Conservation (phyloP, 2,113 vertebrate genomes). For the Okapia johnstoni region DNA sequence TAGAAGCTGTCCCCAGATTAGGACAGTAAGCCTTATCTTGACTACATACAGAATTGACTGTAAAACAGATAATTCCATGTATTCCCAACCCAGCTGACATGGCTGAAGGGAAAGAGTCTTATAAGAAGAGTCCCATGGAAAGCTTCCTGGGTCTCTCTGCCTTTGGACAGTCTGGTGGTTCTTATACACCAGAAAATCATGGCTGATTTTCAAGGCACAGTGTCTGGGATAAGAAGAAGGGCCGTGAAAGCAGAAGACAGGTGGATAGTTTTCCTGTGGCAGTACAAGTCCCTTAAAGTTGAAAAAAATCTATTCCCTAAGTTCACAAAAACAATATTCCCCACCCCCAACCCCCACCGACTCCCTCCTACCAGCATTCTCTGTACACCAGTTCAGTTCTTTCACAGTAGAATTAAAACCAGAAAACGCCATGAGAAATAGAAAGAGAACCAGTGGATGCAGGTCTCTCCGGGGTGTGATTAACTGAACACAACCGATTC, state of each 20-base stretch:
- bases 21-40: not conserved
- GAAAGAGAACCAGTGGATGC: conserved; percentile 35
- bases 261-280: not conserved
- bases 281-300: not conserved
- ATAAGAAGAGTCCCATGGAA: not conserved
- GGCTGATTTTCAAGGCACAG: not conserved
- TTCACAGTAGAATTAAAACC: not conserved
- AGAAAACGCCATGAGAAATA: not conserved
- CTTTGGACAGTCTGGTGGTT: not conserved
- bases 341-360: not conserved
- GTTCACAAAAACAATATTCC: not conserved
- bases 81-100: not conserved
- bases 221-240: not conserved
- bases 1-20: not conserved
- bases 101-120: not conserved
- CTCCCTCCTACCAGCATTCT: not conserved
- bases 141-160: not conserved
- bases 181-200: not conserved
- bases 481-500: conserved; percentile 54
- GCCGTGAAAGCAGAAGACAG: not conserved
- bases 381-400: not conserved
- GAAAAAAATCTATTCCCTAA: not conserved
- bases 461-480: conserved; percentile 53
- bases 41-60: not conserved
- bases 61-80: not conserved